Conservation (phyloP, 2,888 invertebrate species). For the Drosophila sordidula region DNA sequence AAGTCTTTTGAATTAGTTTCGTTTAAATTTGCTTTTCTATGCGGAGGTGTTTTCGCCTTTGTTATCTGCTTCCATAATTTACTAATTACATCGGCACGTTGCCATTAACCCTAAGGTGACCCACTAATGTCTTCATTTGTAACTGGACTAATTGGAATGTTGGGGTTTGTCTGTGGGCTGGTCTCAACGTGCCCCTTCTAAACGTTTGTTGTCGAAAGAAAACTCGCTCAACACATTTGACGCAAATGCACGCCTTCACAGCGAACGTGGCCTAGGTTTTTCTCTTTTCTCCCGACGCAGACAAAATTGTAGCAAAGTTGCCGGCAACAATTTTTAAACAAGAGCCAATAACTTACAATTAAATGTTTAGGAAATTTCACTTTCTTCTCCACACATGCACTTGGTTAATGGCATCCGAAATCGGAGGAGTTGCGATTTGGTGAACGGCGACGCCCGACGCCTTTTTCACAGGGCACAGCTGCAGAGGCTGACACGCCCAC, state of each 20-base stretch:
- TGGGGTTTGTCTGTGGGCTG: conserved; percentile 23
- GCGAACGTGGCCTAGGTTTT: conserved; percentile 16
- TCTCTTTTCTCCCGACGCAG: conserved; percentile 9
- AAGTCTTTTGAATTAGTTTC: conserved; percentile 41
- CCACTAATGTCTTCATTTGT: conserved; percentile 57
- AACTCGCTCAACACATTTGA: conserved; percentile 38
- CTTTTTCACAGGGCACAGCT: conserved; percentile 14
- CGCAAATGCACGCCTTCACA: conserved; percentile 29
- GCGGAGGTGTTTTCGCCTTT: not conserved
- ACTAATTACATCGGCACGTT: conserved; percentile 42
- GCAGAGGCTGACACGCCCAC: conserved; percentile 10
- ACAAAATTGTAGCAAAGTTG: conserved; percentile 8
- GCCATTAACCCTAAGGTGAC: conserved; percentile 52
- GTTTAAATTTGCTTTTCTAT: not conserved
- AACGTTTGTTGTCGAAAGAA: conserved; percentile 15
- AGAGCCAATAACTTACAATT: conserved; percentile 45
- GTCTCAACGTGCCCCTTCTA: conserved; percentile 10
- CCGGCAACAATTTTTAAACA: conserved; percentile 16
- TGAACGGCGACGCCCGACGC: not conserved
- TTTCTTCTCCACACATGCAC: conserved; percentile 26
- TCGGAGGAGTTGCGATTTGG: not conserved
- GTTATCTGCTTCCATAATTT: conserved; percentile 1
- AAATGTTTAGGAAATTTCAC: conserved; percentile 45
- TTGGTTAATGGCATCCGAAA: not conserved
- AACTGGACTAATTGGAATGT: conserved; percentile 13